Evolutionary conservation across 1,140 invertebrate genomes (phyloP), one percentile per base, ranked within the genome.

Genomic region (Episyrphus balteatus): DNA sequence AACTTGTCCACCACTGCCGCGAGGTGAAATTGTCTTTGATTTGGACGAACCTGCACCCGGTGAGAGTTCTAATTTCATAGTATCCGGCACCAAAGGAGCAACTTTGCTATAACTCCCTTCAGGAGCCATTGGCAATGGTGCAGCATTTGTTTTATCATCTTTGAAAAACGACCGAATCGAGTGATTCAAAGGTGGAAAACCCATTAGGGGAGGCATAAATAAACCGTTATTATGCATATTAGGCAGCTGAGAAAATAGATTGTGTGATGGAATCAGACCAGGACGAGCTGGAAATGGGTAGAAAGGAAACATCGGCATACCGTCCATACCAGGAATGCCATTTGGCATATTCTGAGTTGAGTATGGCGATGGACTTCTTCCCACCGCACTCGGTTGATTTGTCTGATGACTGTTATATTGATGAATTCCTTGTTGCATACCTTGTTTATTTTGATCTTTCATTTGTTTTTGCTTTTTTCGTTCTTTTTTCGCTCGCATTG

Each of bases 181-280:
- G 5, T 21, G 30, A 34, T 18, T 44, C 3, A 42, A 5, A 8
- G 19, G 46, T 2, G 54, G 12, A 34, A 52, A 61, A 1, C 44
- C 11, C 12, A 58, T 52, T 10, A 57, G 58, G n/a, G 52, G 53
- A 1, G 57, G 39, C 18, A 58, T 48, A 10, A 50, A 21, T n/a
- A 50, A 42, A 13, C 45, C 41, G n/a, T 21, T 13, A 13, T n/a
- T 12, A 34, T 21, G n/a, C 21, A 38, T 48, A 32, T 53, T 51
- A 2, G 31, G 33, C 19, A 55, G 40, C 10, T 57, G 38, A n/a
- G 61, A 68, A 49, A 75, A 74, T 12, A 76, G 50, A 1, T 71
- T 70, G 31, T 77, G 75, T 45, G 73, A 73, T 1, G 82, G 81
- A 56, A 85, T 84, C 21, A 86, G 66, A 32, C 82, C 80, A 11